Base-by-base conservation (phyloP, 2,797 vertebrate species). In the Pseudotriccus pelzelni region DNA sequence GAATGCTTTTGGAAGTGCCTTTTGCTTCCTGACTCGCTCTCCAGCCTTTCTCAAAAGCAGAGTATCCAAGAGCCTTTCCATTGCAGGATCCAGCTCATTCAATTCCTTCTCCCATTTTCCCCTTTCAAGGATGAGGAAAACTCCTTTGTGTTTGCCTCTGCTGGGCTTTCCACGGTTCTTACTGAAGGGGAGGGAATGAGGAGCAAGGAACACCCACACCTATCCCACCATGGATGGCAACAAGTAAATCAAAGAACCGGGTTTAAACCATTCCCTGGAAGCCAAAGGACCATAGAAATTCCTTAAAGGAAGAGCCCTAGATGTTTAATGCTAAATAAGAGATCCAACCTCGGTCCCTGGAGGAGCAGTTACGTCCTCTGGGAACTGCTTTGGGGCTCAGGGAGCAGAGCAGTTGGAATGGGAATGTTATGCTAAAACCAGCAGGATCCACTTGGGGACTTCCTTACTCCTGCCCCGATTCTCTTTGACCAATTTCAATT, bases 171-270 rank as follows among this genome's bases (percentile, higher is more conserved):
- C 1, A 0, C 3, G 30, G 28, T 37, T 64, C 10, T 46, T 66
- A 36, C 0, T 4, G 10, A 59, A 77, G 24, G 6, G n/a, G 27
- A 69, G 22, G n/a, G 41, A 34, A 53, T 25, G 18, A 53, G 32
- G 32, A 82, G 59, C 12, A 69, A 30, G 46, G 59, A 73, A 44
- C 12, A 36, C 13, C 9, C 46, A 46, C 46, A 46, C 46, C 22
- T 36, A 49, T 28, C 28, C 2, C 5, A 70, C 12, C n/a, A 46
- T 0, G 0, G 52, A 77, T 8, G 37, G 39, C 7, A 28, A 1
- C 2, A 50, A 37, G n/a, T 15, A 52, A 34, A 52, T 30, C 28
- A 30, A 30, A 46, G 23, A 46, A 81, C 20, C 1, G 28, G 28
- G 52, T 46, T 44, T 24, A 66, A 64, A 79, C 2, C 50, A 60